Base-by-base conservation (phyloP, 2,888 invertebrate species). In the Polydrusus tereticollis region DNA sequence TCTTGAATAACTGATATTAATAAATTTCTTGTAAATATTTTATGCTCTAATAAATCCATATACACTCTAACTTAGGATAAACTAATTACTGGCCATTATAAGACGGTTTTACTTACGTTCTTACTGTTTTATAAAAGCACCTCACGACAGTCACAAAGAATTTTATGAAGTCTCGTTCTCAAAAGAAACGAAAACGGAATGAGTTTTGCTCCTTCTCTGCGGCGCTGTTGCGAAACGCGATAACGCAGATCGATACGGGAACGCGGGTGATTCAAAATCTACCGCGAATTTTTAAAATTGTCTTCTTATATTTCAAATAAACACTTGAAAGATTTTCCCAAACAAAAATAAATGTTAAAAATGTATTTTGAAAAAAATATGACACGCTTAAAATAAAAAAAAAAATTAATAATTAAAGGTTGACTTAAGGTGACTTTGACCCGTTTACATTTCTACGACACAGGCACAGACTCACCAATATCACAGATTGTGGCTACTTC, bases 41-140 rank as follows among this genome's bases (percentile, higher is more conserved):
- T 18, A 8, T 1, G 1, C 10, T 29, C 3, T 18, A 14, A 55
- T 12, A 10, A 55, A 55, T 55, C 7, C 10, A 14, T 4, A 29
- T 0, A 23, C 16, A 2, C 1, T 33, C 10, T 21, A 18, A 2
- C 5, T 16, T 7, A 29, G 8, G n/a, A 8, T 18, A 29, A 10
- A 55, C 1, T 18, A 29, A 26, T 55, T 55, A 29, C 29, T 29
- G 10, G 81, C 55, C 84, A 84, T 72, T 78, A 75, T 76, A 72
- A 73, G 33, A 69, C 52, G 66, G 21, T 65, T 71, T 64, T 81
- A 86, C 86, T 85, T 81, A 86, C 86, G 82, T 85, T 82, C 82
- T 84, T 82, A 85, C 86, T 82, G 83, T 83, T 85, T 82, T 83
- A 82, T 83, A 83, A 85, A 85, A 85, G 81, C 84, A 84, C 84